Evolutionary conservation across 2,113 vertebrate genomes (phyloP).

Genomic region (Felis catus): F.catus_Fca126_mat1.0 CM031415.1:106468501-106469000

Average conservation of each 20-base stretch:
- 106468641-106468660: neutral
- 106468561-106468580: neutral
- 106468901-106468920: neutral
- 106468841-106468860: neutral
- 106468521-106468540: neutral
- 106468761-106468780: neutral
- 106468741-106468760: neutral
- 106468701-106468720: neutral
- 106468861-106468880: neutral
- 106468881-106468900: neutral
- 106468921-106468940: neutral
- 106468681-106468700: neutral
- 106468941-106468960: neutral
- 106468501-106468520: neutral
- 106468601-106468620: neutral
- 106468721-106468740: neutral
- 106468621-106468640: neutral
- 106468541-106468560: neutral
- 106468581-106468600: neutral
- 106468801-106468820: neutral
- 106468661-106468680: neutral
- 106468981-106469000: neutral
- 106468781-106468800: neutral
- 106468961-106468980: neutral
- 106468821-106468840: neutral